These are phyloP conservation scores for Epinephelus lanceolatus DNA, from an alignment of 2,113 vertebrate species.

Conservation along the genomic window DNA sequence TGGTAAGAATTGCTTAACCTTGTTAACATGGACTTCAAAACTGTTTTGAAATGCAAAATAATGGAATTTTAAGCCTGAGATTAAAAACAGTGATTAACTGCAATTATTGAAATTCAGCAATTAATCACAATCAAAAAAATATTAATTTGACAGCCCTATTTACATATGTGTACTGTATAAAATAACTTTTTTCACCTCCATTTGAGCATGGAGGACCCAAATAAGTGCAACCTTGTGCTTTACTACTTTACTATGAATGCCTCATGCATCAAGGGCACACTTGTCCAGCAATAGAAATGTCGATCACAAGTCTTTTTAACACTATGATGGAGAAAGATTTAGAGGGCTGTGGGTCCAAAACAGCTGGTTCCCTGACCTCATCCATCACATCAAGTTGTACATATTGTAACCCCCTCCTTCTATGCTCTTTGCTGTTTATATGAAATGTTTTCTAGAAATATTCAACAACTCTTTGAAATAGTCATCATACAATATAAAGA, in stretches of 20 bases:
- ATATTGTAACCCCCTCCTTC: background rate
- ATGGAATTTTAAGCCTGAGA: no score
- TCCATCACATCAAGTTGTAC: slow-evolving; percentile 2
- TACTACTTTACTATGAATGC: background rate
- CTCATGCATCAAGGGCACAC: slow-evolving; percentile 21
- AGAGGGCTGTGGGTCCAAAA: background rate
- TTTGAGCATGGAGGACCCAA: background rate
- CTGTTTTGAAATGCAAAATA: no score
- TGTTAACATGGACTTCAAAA: no score
- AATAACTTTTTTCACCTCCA: slow-evolving; percentile 10
- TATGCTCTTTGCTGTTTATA: background rate
- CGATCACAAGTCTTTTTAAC: slow-evolving; percentile 30
- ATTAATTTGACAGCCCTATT: no score
- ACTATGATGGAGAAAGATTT: slow-evolving; percentile 12
- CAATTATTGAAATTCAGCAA: no score
- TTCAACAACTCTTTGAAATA: background rate
- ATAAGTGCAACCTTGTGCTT: background rate
- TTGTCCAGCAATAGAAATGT: slow-evolving; percentile 14
- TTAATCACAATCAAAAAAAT: no score
- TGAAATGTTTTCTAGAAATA: background rate
- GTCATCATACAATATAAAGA: background rate
- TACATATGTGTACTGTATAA: no score
- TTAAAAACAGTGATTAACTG: no score
- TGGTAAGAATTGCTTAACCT: no score
- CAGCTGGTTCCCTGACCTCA: background rate